These are phyloP conservation scores for Syrphus vitripennis DNA, from an alignment of 2,888 invertebrate genomes.

Conservation along the genomic window DNA sequence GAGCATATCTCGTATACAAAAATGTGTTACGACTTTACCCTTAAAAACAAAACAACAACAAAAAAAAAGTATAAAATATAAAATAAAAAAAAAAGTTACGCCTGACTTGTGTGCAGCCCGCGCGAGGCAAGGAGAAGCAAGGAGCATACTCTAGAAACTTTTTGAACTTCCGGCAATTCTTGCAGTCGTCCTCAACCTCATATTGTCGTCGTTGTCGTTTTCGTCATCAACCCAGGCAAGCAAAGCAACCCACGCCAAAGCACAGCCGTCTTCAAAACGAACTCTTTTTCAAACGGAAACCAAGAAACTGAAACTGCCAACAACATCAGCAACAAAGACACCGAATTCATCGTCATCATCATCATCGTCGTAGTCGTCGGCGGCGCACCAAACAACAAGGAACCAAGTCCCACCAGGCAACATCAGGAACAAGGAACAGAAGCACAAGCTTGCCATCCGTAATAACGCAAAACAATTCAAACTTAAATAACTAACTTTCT, in stretches of 20 bases:
- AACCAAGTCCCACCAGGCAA: slow-evolving; percentile 6
- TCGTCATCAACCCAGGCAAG: not conserved
- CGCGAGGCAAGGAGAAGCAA: not conserved
- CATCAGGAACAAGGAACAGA: slow-evolving; percentile 7
- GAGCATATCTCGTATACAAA: slow-evolving; percentile 52
- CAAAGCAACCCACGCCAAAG: not conserved
- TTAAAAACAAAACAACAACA: not conserved
- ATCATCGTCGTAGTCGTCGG: not conserved
- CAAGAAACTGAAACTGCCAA: slow-evolving; percentile 15
- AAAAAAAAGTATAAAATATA: too few species aligned
- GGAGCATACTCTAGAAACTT: slow-evolving; percentile 62
- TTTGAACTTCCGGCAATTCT: slow-evolving; percentile 69
- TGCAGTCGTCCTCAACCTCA: slow-evolving; percentile 37
- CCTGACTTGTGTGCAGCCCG: not conserved
- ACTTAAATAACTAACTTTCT: slow-evolving; percentile 69
- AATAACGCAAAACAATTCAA: slow-evolving; percentile 71
- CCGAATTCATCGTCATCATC: slow-evolving; percentile 11
- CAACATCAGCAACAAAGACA: slow-evolving; percentile 48
- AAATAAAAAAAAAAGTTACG: slow-evolving; percentile 32
- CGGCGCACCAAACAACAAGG: slow-evolving; percentile 25
- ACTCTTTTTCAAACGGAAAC: not conserved
- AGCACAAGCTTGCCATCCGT: slow-evolving; percentile 53
- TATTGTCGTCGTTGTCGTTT: slow-evolving; percentile 10
- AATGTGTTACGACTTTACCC: slow-evolving; percentile 44
- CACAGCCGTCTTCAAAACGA: not conserved